These are phyloP conservation scores for Brachionus calyciflorus DNA, from an alignment of 1,140 invertebrate genomes.

Conservation along the genomic window DNA sequence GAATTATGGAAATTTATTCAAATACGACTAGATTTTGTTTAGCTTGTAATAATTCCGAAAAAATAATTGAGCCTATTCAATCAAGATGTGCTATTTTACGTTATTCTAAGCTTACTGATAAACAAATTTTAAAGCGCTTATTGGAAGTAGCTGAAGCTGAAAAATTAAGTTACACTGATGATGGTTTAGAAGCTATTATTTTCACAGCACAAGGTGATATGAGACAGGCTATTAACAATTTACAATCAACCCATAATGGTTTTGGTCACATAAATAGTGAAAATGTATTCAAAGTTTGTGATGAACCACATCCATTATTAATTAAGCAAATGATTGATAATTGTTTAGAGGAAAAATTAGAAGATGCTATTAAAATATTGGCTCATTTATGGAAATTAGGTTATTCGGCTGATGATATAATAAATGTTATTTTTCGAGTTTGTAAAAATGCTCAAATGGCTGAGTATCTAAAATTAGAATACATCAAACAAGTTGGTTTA, in stretches of 20 bases:
- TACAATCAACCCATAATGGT: conserved; percentile 93
- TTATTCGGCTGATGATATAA: conserved; percentile 92
- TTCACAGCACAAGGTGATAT: conserved; percentile 98
- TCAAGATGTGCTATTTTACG: conserved; percentile 93
- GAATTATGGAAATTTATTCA: conserved; percentile 98
- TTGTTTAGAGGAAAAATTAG: conserved; percentile 77
- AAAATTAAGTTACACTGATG: conserved; percentile 78
- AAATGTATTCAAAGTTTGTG: conserved; percentile 99
- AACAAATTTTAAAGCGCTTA: conserved; percentile 75
- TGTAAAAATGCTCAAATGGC: conserved; percentile 73
- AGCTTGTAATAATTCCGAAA: conserved; percentile 96
- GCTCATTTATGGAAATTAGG: conserved; percentile 84
- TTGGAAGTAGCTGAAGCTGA: conserved; percentile 73
- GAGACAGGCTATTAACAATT: conserved; percentile 91
- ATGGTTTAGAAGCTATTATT: conserved; percentile 91
- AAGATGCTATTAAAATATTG: conserved; percentile 81
- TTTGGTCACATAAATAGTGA: conserved; percentile 84
- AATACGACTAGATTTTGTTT: conserved; percentile 94
- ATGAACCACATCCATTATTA: conserved; percentile 93
- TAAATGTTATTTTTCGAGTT: conserved; percentile 88
- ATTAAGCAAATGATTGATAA: conserved; percentile 86
- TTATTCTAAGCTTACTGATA: conserved; percentile 86
- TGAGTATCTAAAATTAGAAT: conserved; percentile 78
- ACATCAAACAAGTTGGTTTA: conserved; percentile 85
- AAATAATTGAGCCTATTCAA: conserved; percentile 98